Base-by-base conservation (phyloP, 1,140 invertebrate species). In the Chelonus insularis region DNA sequence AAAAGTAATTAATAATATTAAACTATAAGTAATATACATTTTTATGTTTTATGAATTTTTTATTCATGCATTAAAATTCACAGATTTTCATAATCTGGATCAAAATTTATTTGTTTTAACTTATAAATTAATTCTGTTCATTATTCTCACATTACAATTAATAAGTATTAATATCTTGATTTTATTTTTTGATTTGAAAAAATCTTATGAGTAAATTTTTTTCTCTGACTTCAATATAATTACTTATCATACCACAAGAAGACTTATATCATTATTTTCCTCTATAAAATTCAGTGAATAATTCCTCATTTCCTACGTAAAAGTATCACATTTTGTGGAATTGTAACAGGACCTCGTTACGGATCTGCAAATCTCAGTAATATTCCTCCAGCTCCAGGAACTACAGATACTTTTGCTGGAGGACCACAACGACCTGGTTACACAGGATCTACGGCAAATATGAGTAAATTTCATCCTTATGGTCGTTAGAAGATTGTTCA, bases 401-500 rank as follows among this genome's bases (percentile, higher is more conserved):
- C 68, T 58, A 73, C 68, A 63, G 65, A 66, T 62, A 68, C 36
- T 62, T 68, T 70, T 63, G 56, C 64, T 23, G 66, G 66, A 37
- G 65, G 68, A 32, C 72, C 74, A 18, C 75, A 77, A 48, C 69
- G 73, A 68, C 72, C 72, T 64, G 69, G 65, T 58, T 73, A 73
- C 32, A 57, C 68, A 50, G 65, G 66, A 56, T 57, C 73, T 20
- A 64, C 72, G 16, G 63, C 66, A 58, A 70, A 39, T 68, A 57
- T 62, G 63, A 72, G 68, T 70, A 79, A 76, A 68, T 79, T 77
- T 61, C 79, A 80, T 68, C 79, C 79, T n/a, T 81, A 79, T 55
- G 75, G 71, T 52, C 76, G 76, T 68, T 81, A 77, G 63, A 69
- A 18, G 20, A 45, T 18, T 16, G 11, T 11, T 4, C 6, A 39